Evolutionary conservation across 2,888 invertebrate genomes (phyloP).

Genomic region (Volucella inanis): DNA sequence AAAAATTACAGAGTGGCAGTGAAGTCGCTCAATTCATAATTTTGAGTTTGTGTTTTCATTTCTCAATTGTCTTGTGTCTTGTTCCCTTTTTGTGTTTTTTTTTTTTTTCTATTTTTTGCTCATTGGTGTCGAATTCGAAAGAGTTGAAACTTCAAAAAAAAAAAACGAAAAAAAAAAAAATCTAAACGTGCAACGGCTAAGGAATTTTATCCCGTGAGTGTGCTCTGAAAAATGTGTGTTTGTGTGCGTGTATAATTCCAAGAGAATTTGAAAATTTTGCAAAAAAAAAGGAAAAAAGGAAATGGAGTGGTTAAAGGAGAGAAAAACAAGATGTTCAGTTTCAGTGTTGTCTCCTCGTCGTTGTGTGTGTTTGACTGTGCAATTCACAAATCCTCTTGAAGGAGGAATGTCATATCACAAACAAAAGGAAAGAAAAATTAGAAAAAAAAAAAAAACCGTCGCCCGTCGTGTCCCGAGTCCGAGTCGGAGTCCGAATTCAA

Average conservation of each 20-base stretch:
- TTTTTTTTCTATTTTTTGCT: conserved; percentile 16
- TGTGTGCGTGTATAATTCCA: not conserved
- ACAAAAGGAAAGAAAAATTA: conserved; percentile 10
- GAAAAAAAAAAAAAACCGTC: conserved; percentile 40
- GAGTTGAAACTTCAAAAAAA: not conserved
- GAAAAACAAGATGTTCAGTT: conserved; percentile 68
- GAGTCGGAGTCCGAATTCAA: not conserved
- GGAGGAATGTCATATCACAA: conserved; percentile 54
- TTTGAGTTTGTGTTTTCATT: conserved; percentile 64
- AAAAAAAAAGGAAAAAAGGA: conserved; percentile 31
- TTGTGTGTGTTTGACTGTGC: conserved; percentile 56
- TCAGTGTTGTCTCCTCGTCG: conserved; percentile 30
- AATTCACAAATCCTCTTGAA: conserved; percentile 61
- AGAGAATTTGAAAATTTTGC: conserved; percentile 46
- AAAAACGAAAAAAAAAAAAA: not conserved
- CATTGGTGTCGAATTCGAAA: conserved; percentile 25
- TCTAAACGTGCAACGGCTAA: conserved; percentile 41
- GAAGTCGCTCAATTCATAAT: conserved; percentile 75
- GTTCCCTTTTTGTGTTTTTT: conserved; percentile 61
- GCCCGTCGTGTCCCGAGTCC: conserved; percentile 54
- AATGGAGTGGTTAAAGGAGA: conserved; percentile 58
- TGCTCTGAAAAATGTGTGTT: not conserved
- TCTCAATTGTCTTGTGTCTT: conserved; percentile 22
- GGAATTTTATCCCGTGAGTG: conserved; percentile 67
- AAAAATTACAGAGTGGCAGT: conserved; percentile 79